Percentiles rank a stretch among this genome's conserved stretches.
Evolutionary conservation across 2,888 invertebrate genomes (phyloP).

Genomic region (Drosophila nigricruria): DNA sequence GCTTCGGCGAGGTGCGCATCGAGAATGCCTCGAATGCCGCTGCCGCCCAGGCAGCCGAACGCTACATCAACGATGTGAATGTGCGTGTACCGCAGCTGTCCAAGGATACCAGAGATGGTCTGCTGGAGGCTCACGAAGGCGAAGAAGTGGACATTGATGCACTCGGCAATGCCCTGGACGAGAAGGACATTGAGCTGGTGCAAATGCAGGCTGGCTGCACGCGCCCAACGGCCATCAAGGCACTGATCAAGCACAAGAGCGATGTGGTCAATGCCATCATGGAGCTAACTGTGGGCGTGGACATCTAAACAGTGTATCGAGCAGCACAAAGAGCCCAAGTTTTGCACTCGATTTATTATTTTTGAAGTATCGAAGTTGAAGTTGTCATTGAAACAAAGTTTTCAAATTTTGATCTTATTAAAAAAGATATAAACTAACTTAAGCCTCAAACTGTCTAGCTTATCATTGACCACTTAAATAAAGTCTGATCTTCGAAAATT

Average conservation of each 20-base stretch:
- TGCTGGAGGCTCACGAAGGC: neutral
- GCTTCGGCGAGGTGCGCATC: constrained; percentile 58
- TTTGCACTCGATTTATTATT: neutral
- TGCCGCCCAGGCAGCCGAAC: constrained; percentile 54
- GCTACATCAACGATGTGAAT: constrained; percentile 36
- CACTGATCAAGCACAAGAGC: constrained; percentile 49
- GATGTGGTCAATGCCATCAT: constrained; percentile 75
- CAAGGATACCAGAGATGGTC: neutral
- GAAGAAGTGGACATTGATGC: constrained; percentile 2
- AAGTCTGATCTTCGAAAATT: no score
- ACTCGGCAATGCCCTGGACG: constrained; percentile 35
- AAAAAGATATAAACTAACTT: neutral
- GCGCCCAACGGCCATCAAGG: constrained; percentile 55
- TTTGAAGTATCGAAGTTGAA: neutral
- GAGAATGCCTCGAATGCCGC: constrained; percentile 54
- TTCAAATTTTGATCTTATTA: neutral
- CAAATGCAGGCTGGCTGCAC: constrained; percentile 61
- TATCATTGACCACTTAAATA: no score
- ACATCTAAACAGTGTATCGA: neutral
- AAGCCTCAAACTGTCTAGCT: no score
- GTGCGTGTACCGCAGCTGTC: neutral
- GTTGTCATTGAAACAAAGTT: neutral
- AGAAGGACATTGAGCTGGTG: constrained; percentile 65
- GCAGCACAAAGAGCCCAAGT: neutral
- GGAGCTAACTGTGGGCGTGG: constrained; percentile 49